phyloP scores from a whole-genome alignment of 2,888 invertebrate species.

The Diplolepis rosae region DNA sequence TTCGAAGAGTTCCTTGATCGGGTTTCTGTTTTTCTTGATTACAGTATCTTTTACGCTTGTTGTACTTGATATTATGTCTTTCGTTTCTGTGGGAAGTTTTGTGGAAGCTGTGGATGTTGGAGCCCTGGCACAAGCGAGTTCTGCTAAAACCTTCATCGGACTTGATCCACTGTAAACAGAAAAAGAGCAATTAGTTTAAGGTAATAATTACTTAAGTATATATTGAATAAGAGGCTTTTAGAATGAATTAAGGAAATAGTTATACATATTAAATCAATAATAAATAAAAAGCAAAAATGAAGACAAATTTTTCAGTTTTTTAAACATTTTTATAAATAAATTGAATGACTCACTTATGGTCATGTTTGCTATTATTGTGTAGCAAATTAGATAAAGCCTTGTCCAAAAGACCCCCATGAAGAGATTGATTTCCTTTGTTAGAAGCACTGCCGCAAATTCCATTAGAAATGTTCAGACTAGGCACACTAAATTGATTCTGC shows the following conservation, averaged over 20 bases:
- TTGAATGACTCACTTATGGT: conserved; percentile 67
- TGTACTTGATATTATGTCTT: neutral
- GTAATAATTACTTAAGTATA: neutral
- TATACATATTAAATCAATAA: no score
- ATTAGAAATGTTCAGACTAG: conserved; percentile 42
- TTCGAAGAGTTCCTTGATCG: conserved; percentile 70
- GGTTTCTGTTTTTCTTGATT: conserved; percentile 64
- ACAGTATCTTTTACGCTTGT: conserved; percentile 11
- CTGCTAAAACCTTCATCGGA: conserved; percentile 71
- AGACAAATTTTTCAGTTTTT: no score
- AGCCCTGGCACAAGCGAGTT: conserved; percentile 70
- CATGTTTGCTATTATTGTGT: conserved; percentile 68
- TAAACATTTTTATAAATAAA: no score
- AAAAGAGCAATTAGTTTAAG: neutral
- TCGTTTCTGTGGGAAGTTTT: conserved; percentile 22
- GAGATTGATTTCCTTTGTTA: conserved; percentile 56
- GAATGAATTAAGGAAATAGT: no score
- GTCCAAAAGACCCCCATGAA: conserved; percentile 63
- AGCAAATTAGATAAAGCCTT: conserved; percentile 67
- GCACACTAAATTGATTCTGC: conserved; percentile 43
- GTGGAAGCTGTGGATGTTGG: conserved; percentile 61
- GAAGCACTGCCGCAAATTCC: conserved; percentile 49
- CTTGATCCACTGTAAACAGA: conserved; percentile 65
- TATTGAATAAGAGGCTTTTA: no score
- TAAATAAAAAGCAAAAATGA: no score